Evolutionary conservation across 2,888 invertebrate genomes (phyloP).

Genomic region (Zonitis immaculata): DNA sequence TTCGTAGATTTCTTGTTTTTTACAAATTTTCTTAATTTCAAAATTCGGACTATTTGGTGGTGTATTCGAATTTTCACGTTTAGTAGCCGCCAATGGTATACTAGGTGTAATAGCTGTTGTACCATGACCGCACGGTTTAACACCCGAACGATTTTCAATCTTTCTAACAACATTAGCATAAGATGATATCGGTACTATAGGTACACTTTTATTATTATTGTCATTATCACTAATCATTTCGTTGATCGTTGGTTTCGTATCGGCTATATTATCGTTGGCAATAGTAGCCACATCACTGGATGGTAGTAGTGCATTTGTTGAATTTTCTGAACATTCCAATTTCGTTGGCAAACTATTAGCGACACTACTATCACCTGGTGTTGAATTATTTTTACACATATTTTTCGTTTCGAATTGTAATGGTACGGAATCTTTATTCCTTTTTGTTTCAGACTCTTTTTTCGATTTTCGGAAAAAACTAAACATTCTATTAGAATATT

Average conservation of each 20-base stretch:
- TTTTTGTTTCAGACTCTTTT: slow-evolving; percentile 33
- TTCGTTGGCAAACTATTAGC: slow-evolving; percentile 27
- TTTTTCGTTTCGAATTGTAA: slow-evolving; percentile 27
- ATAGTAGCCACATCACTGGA: slow-evolving; percentile 31
- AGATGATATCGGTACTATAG: slow-evolving; percentile 18
- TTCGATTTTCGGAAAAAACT: slow-evolving; percentile 42
- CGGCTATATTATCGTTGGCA: slow-evolving; percentile 33
- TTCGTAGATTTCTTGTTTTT: slow-evolving; percentile 22
- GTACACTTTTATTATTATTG: slow-evolving; percentile 15
- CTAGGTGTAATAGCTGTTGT: slow-evolving; percentile 43
- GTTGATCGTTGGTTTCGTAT: slow-evolving; percentile 31
- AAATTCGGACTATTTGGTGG: slow-evolving; percentile 43
- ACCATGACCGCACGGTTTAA: slow-evolving; percentile 47
- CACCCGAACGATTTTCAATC: slow-evolving; percentile 22
- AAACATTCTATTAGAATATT: too few relatives aligned
- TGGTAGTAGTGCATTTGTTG: slow-evolving; percentile 32
- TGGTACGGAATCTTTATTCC: slow-evolving; percentile 20
- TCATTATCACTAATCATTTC: slow-evolving; percentile 15
- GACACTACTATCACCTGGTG: slow-evolving; percentile 28
- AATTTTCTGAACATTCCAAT: slow-evolving; percentile 35
- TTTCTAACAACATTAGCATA: slow-evolving; percentile 28
- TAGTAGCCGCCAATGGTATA: slow-evolving; percentile 29
- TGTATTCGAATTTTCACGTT: slow-evolving; percentile 30
- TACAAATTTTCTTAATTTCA: slow-evolving; percentile 28
- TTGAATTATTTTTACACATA: slow-evolving; percentile 42